Evolutionary conservation across 2,888 invertebrate species (phyloP).

Genomic region (Hoplodrina blanda): DNA sequence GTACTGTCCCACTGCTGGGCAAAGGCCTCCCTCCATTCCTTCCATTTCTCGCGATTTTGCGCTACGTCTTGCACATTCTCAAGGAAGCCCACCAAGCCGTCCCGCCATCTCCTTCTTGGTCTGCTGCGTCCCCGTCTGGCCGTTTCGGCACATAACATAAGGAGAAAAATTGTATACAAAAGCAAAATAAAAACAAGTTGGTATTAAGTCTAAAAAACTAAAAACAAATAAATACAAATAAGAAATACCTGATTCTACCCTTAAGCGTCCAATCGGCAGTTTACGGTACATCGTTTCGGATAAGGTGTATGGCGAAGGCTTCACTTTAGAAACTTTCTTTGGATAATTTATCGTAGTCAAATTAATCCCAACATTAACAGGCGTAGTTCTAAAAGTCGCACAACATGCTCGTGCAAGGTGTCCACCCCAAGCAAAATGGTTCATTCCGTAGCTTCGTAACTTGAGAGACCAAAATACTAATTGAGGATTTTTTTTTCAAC

Average conservation of each 20-base stretch:
- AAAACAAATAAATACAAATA: too few species aligned
- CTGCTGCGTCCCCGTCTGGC: too few species aligned
- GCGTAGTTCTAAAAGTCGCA: constrained; percentile 77
- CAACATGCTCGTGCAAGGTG: constrained; percentile 71
- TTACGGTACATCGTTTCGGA: constrained; percentile 56
- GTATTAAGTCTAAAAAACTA: too few species aligned
- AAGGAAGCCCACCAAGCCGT: too few species aligned
- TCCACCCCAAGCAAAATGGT: constrained; percentile 79
- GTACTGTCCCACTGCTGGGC: too few species aligned
- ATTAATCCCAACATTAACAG: constrained; percentile 70
- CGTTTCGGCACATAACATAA: too few species aligned
- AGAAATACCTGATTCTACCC: constrained; percentile 60
- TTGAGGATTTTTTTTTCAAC: not conserved
- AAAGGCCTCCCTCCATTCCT: too few species aligned
- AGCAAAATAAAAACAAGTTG: too few species aligned
- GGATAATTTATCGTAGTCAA: constrained; percentile 62
- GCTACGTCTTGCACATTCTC: too few species aligned
- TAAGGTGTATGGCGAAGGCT: constrained; percentile 52
- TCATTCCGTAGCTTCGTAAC: constrained; percentile 67
- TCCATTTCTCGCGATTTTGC: too few species aligned
- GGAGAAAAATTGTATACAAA: too few species aligned
- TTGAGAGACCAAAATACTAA: not conserved
- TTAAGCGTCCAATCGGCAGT: constrained; percentile 69
- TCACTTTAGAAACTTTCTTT: constrained; percentile 3
- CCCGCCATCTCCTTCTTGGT: too few species aligned